Evolutionary conservation across 2,113 vertebrate genomes (phyloP), one percentile per base, ranked within the genome.

Genomic region (Catharus bicknelli): DNA sequence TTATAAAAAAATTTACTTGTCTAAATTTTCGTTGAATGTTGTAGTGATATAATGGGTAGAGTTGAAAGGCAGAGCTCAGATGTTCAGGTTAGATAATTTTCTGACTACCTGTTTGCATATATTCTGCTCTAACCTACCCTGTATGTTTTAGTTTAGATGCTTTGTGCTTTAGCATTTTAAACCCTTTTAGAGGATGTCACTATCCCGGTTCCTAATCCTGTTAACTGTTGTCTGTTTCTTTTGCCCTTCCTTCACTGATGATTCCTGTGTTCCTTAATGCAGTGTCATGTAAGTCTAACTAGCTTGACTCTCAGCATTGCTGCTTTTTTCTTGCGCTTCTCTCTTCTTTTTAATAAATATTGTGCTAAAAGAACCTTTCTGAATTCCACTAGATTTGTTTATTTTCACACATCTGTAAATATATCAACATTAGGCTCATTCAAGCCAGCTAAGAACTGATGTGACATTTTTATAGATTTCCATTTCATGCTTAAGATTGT

Each of bases 271-370:
- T 98, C 99, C 99, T 98, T 98, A 99, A 98, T 98, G 97, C 99
- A 99, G 99, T 99, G 95, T 99, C 99, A 99, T 99, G 99, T 99
- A 99, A 99, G 99, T 99, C 98, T 98, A 97, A 98, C 92, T 91
- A 96, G 93, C 96, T 94, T 94, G 94, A 36, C 95, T 97, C 96
- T 97, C 90, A 80, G 81, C 95, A 95, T 97, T 97, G 84, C 91
- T 91, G 85, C 90, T 97, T 95, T 96, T 64, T 84, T 92, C 95
- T 95, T 95, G 79, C 0, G 5, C 81, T 93, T 94, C 76, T n/a
- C 27, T 94, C 53, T 92, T 88, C 59, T 78, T 90, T 81, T 83
- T 80, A 74, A 45, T 47, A 68, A 87, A 57, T 51, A 76, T 64
- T 68, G 58, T 86, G 59, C 84, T 93, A 86, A 91, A 95, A 70